Conservation (phyloP, 92 coral and sea anemone species). For the Epizoanthus illoricatus region DNA sequence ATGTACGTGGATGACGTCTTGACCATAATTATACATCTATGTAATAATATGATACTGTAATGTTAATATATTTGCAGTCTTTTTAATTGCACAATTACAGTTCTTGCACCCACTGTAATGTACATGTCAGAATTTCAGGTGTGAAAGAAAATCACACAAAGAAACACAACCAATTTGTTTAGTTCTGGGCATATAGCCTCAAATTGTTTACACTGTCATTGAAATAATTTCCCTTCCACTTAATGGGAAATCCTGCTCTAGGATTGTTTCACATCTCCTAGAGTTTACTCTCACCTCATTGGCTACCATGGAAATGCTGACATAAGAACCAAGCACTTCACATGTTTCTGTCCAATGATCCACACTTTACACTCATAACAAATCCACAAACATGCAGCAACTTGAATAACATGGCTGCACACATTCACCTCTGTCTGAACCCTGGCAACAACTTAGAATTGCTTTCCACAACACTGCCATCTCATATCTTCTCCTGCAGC, state of each 20-base stretch:
- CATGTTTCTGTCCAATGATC: neutral
- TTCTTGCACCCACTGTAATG: neutral
- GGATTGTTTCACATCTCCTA: neutral
- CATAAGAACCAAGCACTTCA: neutral
- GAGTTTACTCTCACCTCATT: conserved; percentile 14
- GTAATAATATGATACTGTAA: conserved; percentile 12
- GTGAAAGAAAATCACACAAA: no score
- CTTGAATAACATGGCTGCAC: neutral
- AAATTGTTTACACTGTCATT: neutral
- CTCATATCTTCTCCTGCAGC: neutral
- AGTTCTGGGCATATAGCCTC: no score
- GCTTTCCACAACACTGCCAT: conserved; percentile 1
- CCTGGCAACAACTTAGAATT: neutral
- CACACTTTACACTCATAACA: neutral
- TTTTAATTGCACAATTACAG: neutral
- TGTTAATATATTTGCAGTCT: neutral
- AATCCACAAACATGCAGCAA: neutral
- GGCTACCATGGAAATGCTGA: conserved; percentile 5
- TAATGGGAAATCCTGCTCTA: neutral
- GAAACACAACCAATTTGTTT: no score
- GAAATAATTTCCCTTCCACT: neutral
- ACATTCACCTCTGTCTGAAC: neutral
- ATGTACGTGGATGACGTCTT: conserved; percentile 5
- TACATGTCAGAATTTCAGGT: no score
- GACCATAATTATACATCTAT: conserved; percentile 27